Conservation (phyloP, 2,113 vertebrate genomes). For the Arvicanthis niloticus region DNA sequence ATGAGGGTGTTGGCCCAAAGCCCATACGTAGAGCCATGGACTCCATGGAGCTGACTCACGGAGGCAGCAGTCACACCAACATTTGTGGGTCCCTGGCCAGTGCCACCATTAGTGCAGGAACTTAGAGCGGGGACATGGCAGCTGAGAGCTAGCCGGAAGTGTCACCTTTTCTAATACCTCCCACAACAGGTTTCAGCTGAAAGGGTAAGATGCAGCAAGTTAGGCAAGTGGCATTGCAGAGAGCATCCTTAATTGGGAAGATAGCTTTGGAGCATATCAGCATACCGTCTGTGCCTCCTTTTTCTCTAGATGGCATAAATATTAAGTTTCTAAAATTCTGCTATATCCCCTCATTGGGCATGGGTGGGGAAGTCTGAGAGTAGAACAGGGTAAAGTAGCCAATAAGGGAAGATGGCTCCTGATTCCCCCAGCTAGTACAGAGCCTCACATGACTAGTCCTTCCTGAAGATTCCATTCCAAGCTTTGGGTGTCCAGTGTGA, state of each 20-base stretch:
- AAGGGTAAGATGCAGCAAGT: background rate
- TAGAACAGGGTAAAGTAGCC: background rate
- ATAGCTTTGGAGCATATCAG: background rate
- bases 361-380: background rate
- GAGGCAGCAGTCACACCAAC: no score
- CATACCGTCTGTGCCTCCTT: background rate
- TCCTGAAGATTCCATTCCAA: background rate
- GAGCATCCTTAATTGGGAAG: background rate
- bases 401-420: background rate
- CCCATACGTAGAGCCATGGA: no score
- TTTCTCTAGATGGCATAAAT: constrained; percentile 2
- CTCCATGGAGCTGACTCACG: no score
- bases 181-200: background rate
- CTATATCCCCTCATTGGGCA: background rate
- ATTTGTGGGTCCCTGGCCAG: no score
- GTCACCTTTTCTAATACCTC: no score
- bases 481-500: constrained; percentile 18
- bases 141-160: no score
- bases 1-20: no score
- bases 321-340: background rate
- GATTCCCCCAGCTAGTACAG: background rate
- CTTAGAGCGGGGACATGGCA: no score
- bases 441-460: background rate
- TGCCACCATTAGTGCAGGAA: no score
- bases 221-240: background rate